Conservation (phyloP, 64 coral and sea anemone species). For the Astreopora myriophthalma region DNA sequence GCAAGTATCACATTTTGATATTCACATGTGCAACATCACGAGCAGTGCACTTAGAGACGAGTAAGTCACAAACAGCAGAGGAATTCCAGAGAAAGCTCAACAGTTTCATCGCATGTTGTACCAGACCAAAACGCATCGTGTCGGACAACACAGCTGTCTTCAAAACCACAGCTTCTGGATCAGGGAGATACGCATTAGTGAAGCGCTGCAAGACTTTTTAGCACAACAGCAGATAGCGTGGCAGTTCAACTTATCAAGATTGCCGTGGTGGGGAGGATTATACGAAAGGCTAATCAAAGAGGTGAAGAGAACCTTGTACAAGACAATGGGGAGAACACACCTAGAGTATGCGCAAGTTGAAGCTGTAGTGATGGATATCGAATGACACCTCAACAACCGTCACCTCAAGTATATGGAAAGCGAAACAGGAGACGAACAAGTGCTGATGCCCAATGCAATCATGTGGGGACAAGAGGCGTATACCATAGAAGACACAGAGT, state of each 20-base stretch:
- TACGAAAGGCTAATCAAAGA: slow-evolving; percentile 10
- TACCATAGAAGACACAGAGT: slow-evolving; percentile 59
- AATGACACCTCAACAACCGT: slow-evolving; percentile 79
- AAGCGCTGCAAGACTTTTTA: slow-evolving; percentile 13
- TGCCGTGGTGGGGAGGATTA: slow-evolving; percentile 15
- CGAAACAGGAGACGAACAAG: slow-evolving; percentile 54
- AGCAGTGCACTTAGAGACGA: slow-evolving; percentile 70
- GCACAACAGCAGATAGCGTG: slow-evolving; percentile 4
- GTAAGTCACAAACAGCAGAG: slow-evolving; percentile 16
- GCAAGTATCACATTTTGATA: slow-evolving; percentile 73
- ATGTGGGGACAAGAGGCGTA: slow-evolving; percentile 77
- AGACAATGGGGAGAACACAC: slow-evolving; percentile 67
- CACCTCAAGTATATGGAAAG: slow-evolving; percentile 75
- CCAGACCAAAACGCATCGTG: slow-evolving; percentile 11
- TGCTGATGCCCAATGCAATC: slow-evolving; percentile 59
- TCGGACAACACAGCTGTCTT: slow-evolving; percentile 18
- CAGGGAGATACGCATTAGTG: slow-evolving; percentile 11
- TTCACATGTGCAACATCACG: slow-evolving; percentile 67
- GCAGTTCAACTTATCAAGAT: slow-evolving; percentile 50
- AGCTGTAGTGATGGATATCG: slow-evolving; percentile 76
- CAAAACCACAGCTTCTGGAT: slow-evolving; percentile 47
- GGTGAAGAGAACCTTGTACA: slow-evolving; percentile 80
- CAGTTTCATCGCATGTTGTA: background rate
- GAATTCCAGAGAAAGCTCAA: slow-evolving; percentile 41
- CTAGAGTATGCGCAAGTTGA: slow-evolving; percentile 44